Evolutionary conservation across 2,888 invertebrate species (phyloP).

Genomic region (Scaptomyza cyrtandrae): DNA sequence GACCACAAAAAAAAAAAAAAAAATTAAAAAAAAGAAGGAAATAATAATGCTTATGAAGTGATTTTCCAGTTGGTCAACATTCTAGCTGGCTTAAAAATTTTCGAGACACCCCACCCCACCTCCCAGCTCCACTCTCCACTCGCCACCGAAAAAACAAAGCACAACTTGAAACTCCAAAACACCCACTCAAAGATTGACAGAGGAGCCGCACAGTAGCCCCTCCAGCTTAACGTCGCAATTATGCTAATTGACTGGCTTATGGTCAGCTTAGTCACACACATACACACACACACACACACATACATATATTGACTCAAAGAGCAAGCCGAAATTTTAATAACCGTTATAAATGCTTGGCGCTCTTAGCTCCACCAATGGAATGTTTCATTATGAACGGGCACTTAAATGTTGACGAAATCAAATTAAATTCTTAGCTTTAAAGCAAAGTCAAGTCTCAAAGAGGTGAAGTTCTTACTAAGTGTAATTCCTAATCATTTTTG

Average conservation of each 20-base stretch:
- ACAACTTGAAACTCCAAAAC: slow-evolving; percentile 11
- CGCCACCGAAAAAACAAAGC: neutral
- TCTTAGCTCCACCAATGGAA: slow-evolving; percentile 35
- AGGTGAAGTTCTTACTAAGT: neutral
- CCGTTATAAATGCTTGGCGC: slow-evolving; percentile 50
- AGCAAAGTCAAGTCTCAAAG: neutral
- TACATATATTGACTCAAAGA: slow-evolving; percentile 33
- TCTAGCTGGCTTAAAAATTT: slow-evolving; percentile 52
- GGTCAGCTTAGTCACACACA: slow-evolving; percentile 33
- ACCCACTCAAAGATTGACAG: slow-evolving; percentile 27
- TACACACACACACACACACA: neutral
- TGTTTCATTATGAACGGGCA: slow-evolving; percentile 43
- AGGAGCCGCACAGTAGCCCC: slow-evolving; percentile 45
- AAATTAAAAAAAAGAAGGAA: neutral
- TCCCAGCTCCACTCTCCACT: too few relatives aligned
- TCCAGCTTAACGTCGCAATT: slow-evolving; percentile 31
- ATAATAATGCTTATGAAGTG: slow-evolving; percentile 16
- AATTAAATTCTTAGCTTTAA: neutral
- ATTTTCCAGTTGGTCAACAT: slow-evolving; percentile 49
- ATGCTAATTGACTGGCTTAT: slow-evolving; percentile 57
- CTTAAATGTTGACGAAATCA: slow-evolving; percentile 26
- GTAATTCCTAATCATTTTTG: too few relatives aligned
- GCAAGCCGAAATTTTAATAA: slow-evolving; percentile 60
- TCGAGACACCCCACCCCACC: neutral
- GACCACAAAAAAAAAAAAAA: neutral